Conservation (phyloP, 37 sponge, comb jelly and placozoan species). For the Beroe forskalii region DNA sequence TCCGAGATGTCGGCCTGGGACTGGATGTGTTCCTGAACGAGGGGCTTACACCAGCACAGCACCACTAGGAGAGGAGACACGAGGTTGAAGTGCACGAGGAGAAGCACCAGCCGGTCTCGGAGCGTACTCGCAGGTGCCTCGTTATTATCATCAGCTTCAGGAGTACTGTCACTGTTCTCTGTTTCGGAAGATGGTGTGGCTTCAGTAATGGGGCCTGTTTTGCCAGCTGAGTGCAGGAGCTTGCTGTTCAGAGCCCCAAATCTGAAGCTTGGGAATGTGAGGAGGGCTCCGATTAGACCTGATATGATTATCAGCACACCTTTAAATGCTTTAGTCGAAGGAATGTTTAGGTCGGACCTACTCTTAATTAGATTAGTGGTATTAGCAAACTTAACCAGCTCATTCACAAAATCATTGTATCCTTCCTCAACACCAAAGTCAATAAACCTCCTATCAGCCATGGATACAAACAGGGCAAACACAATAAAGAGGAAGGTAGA, state of each 20-base stretch:
- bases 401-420: conserved; percentile 4
- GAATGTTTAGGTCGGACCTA: neutral
- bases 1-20: neutral
- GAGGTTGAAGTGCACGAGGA: conserved; percentile 48
- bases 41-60: conserved; percentile 38
- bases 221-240: neutral
- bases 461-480: neutral
- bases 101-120: neutral
- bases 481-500: conserved; percentile 40
- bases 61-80: conserved; percentile 24
- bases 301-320: conserved; percentile 25
- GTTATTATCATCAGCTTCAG: neutral
- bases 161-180: neutral
- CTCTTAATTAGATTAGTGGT: neutral
- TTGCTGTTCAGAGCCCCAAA: conserved; percentile 48
- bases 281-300: neutral
- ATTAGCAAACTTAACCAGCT: conserved; percentile 8
- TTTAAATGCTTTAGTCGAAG: conserved; percentile 44
- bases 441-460: conserved; percentile 30
- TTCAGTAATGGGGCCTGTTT: neutral
- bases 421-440: conserved; percentile 56
- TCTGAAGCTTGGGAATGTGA: conserved; percentile 40
- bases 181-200: too few relatives aligned
- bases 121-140: neutral
- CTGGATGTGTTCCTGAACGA: conserved; percentile 46